Evolutionary conservation across 2,113 vertebrate species (phyloP).

Genomic region (Scolopax mira): DNA sequence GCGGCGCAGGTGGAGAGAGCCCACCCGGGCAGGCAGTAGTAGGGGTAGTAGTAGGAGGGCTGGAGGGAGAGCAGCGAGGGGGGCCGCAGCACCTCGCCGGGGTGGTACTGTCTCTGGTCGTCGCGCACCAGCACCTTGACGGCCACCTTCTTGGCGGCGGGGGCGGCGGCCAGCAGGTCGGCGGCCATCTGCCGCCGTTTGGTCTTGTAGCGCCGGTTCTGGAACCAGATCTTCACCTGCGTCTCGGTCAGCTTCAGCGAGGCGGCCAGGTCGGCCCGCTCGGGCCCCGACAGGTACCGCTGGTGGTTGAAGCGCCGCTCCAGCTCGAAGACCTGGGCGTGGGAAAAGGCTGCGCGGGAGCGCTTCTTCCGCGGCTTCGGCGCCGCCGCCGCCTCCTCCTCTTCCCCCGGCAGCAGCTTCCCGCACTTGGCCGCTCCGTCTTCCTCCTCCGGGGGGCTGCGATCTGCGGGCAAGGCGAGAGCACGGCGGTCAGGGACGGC

Average conservation of each 20-base stretch:
- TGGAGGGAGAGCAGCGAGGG: constrained; percentile 87
- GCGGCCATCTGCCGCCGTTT: constrained; percentile 97
- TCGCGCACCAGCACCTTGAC: constrained; percentile 97
- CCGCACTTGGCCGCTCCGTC: constrained; percentile 35
- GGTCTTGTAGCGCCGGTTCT: constrained; percentile 99
- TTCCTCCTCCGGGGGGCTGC: constrained; percentile 70
- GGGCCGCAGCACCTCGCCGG: constrained; percentile 90
- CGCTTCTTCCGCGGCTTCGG: constrained; percentile 96
- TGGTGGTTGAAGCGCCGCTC: constrained; percentile 99
- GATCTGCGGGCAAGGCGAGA: constrained; percentile 62
- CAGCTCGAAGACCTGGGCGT: constrained; percentile 98
- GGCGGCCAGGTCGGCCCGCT: constrained; percentile 94
- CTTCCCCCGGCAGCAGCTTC: constrained; percentile 43
- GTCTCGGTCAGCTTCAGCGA: constrained; percentile 98
- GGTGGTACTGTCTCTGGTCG: constrained; percentile 96
- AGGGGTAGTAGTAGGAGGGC: constrained; percentile 92
- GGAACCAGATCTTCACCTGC: constrained; percentile 99
- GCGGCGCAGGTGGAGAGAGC: constrained; percentile 88
- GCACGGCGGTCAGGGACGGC: constrained; percentile 21
- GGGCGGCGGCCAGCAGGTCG: constrained; percentile 90
- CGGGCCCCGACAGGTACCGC: constrained; percentile 95
- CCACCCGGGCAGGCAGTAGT: constrained; percentile 97
- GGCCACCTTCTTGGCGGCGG: constrained; percentile 94
- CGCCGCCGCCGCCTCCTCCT: constrained; percentile 26
- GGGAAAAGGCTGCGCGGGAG: constrained; percentile 95